phyloP scores from a whole-genome alignment of 2,797 vertebrate genomes.

The Sitta carolinensis region DNA sequence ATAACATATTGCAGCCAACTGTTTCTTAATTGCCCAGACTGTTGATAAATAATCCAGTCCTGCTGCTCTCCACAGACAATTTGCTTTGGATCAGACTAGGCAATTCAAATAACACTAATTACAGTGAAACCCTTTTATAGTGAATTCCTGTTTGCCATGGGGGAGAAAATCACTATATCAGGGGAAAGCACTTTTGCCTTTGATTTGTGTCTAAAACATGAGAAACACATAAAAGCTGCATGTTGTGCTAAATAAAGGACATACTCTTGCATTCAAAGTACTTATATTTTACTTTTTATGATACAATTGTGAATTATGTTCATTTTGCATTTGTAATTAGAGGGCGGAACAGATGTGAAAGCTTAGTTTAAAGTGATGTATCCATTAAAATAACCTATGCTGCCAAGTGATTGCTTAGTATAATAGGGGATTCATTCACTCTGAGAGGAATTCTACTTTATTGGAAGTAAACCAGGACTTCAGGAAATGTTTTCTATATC shows the following conservation, averaged over 20 bases:
- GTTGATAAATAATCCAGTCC: slow-evolving; percentile 92
- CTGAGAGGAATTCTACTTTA: slow-evolving; percentile 60
- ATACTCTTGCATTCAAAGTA: slow-evolving; percentile 66
- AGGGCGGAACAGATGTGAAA: slow-evolving; percentile 75
- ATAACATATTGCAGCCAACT: slow-evolving; percentile 91
- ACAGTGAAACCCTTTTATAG: slow-evolving; percentile 70
- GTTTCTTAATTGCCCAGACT: slow-evolving; percentile 93
- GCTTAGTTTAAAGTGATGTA: slow-evolving; percentile 75
- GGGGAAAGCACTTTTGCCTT: slow-evolving; percentile 47
- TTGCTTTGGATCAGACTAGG: slow-evolving; percentile 90
- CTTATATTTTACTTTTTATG: slow-evolving; percentile 72
- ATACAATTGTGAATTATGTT: slow-evolving; percentile 49
- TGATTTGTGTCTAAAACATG: slow-evolving; percentile 67
- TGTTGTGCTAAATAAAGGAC: slow-evolving; percentile 69
- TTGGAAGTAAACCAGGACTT: slow-evolving; percentile 67
- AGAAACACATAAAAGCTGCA: slow-evolving; percentile 53
- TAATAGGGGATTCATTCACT: slow-evolving; percentile 53
- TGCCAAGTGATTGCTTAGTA: slow-evolving; percentile 72
- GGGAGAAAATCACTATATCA: slow-evolving; percentile 55
- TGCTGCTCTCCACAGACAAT: slow-evolving; percentile 88
- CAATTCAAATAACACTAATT: slow-evolving; percentile 90
- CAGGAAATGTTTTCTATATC: slow-evolving; percentile 72
- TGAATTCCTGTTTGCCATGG: slow-evolving; percentile 67
- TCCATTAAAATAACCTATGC: slow-evolving; percentile 75
- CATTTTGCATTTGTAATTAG: slow-evolving; percentile 75